These are phyloP conservation scores for Agonopterix arenella DNA, from an alignment of 2,888 invertebrate genomes.

Conservation along the genomic window DNA sequence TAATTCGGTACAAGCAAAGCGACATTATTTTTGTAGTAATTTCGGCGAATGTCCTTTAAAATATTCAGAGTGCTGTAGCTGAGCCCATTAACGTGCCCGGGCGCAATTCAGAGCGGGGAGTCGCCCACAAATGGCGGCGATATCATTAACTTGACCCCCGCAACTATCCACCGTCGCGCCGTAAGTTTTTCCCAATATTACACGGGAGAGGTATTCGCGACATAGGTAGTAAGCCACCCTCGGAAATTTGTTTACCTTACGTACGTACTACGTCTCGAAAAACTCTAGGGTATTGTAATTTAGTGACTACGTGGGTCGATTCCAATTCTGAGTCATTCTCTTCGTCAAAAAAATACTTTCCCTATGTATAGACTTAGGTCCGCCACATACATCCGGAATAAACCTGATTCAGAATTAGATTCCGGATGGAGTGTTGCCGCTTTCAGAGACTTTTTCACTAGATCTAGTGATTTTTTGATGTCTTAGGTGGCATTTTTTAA, in stretches of 20 bases:
- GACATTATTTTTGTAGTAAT: conserved; percentile 77
- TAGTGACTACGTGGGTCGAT: conserved; percentile 8
- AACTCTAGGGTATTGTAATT: conserved; percentile 19
- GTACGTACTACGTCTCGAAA: conserved; percentile 20
- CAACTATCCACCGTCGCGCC: conserved; percentile 60
- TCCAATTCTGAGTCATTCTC: background rate
- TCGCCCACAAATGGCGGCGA: conserved; percentile 72
- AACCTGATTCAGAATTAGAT: no score
- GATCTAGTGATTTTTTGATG: no score
- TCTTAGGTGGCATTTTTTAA: no score
- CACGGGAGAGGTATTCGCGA: conserved; percentile 57
- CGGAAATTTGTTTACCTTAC: conserved; percentile 39
- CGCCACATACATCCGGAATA: no score
- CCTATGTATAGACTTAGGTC: no score
- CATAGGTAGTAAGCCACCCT: conserved; percentile 22
- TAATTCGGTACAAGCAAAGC: conserved; percentile 72
- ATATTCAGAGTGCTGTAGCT: conserved; percentile 73
- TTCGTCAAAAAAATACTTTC: no score
- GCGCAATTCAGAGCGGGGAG: conserved; percentile 66
- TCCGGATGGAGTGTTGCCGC: no score
- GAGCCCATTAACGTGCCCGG: conserved; percentile 71
- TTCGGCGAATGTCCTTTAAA: conserved; percentile 75
- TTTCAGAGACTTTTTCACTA: no score
- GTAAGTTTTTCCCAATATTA: conserved; percentile 72
- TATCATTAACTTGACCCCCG: conserved; percentile 74